Base-by-base conservation (phyloP, 2,888 invertebrate species). In the Hirtodrosophila histrioides region DNA sequence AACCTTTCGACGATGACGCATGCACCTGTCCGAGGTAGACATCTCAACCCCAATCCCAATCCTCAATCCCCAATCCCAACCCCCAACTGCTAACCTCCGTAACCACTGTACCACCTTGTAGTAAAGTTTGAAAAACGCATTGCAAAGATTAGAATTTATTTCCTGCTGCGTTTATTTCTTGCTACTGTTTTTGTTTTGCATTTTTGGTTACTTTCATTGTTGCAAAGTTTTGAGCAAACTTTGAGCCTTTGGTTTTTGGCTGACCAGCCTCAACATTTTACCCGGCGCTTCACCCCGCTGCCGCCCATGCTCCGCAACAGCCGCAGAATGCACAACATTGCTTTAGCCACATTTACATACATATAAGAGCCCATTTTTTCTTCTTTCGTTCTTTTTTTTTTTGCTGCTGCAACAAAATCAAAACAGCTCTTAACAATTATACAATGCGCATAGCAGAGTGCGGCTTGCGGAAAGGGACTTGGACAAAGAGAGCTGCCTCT, bases 1-100 rank as follows among this genome's bases (percentile, higher is more conserved):
- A 72, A 81, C 84, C 81, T 82, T 82, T 82, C 53, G 53, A 51
- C 56, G 58, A 78, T 82, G 82, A 83, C 84, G 81, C 81, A 80
- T 76, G 50, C 81, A 80, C 81, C 81, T 81, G 81, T 67, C 78
- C 48, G 41, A 12, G 40, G 46, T 12, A 57, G 29, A 35, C 39
- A 7, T 6, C 31, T 8, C 17, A 17, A 17, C 17, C 8, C 8
- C 31, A 31, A 31, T 17, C 10, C 9, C 24, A n/a, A n/a, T n/a
- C 23, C 9, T 0, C 4, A 8, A 33, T 8, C 8, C 1, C 23
- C 23, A 8, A 3, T 36, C 6, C 24, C 8, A 5, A 4, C 36
- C 8, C 10, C 33, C 12, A 6, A 4, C 31, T 31, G 5, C 4
- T n/a, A 37, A 17, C 11, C 12, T 27, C 6, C n/a, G n/a, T n/a